Evolutionary conservation across 2,113 vertebrate species (phyloP).

Genomic region (Micronisus gabar): DNA sequence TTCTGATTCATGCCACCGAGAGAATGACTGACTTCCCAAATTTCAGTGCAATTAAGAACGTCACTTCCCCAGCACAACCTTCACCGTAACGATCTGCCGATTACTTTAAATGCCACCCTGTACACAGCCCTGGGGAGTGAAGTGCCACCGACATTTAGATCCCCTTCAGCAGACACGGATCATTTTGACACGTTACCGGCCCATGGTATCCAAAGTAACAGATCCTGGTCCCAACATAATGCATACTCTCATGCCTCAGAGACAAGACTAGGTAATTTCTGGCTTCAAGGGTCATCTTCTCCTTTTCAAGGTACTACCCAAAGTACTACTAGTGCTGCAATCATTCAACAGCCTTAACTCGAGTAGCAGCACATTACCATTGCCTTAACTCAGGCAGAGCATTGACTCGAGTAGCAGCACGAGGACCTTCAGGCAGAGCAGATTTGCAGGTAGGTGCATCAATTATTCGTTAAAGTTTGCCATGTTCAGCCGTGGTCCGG

Average conservation of each 20-base stretch:
- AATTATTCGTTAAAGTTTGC: background rate
- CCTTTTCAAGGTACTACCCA: background rate
- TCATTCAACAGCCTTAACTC: accelerated
- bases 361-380: no score
- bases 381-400: no score
- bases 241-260: accelerated
- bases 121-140: accelerated
- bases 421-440: background rate
- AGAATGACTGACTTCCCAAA: background rate
- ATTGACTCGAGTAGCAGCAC: background rate
- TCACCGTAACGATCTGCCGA: background rate
- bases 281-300: background rate
- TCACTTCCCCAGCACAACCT: background rate
- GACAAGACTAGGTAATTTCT: accelerated
- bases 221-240: accelerated
- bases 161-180: background rate
- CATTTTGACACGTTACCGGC: accelerated
- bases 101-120: background rate
- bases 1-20: background rate
- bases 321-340: accelerated
- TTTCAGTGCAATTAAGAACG: background rate
- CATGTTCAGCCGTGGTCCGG: accelerated
- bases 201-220: accelerated
- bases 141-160: accelerated
- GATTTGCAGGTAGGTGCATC: background rate